Evolutionary conservation across 2,113 vertebrate species (phyloP).

Genomic region (Engraulis encrasicolus): DNA sequence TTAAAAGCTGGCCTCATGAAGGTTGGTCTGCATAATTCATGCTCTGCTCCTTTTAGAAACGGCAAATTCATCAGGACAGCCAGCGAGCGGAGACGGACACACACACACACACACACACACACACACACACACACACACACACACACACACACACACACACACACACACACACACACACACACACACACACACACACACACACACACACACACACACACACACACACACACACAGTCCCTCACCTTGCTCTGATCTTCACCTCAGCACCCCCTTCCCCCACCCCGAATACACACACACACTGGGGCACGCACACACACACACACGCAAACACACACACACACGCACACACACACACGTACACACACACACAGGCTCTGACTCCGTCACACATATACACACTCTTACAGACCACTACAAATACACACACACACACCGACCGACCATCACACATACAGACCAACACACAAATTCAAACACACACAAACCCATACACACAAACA

Average conservation of each 20-base stretch:
- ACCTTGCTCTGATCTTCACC: constrained; percentile 75
- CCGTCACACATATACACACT: background rate
- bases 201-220: background rate
- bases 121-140: background rate
- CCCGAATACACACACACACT: no score
- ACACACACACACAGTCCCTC: constrained; percentile 53
- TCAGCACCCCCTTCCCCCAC: no score
- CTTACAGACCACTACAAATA: no score
- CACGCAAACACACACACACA: no score
- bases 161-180: no score
- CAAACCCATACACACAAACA: no score
- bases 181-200: no score
- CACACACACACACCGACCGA: constrained; percentile 22
- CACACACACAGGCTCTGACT: background rate
- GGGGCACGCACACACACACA: no score
- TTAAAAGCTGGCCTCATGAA: constrained; percentile 56
- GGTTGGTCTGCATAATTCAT: constrained; percentile 82
- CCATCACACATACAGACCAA: no score
- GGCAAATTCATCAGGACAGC: constrained; percentile 79
- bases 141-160: no score
- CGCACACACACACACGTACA: constrained; percentile 18
- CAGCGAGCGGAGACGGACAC: constrained; percentile 59
- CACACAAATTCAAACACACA: no score
- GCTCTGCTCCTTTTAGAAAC: constrained; percentile 79
- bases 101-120: constrained; percentile 61